Conservation (phyloP, 37 sponge, comb jelly and placozoan genomes). For the Corticium candelabrum region DNA sequence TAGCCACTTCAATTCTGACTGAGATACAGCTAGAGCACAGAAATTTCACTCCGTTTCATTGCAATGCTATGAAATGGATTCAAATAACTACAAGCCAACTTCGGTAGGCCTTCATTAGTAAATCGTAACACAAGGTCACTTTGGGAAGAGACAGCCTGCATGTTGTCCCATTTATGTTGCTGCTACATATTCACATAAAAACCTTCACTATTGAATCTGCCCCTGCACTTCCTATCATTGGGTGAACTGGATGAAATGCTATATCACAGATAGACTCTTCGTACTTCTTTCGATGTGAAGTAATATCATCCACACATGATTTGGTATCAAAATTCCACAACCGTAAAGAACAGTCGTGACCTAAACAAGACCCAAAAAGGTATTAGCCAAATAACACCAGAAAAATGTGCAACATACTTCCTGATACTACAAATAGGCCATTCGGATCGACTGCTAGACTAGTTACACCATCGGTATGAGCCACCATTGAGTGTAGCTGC, state of each 20-base stretch:
- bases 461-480: conserved; percentile 87
- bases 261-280: conserved; percentile 81
- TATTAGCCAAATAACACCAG: not conserved
- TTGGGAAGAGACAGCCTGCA: too few species aligned
- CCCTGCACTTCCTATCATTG: conserved; percentile 84
- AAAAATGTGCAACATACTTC: conserved; percentile 47
- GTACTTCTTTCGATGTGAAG: conserved; percentile 72
- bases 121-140: too few species aligned
- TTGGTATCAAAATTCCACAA: conserved; percentile 88
- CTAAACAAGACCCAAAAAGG: conserved; percentile 14
- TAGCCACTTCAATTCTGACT: too few species aligned
- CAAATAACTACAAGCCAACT: too few species aligned
- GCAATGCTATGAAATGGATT: too few species aligned
- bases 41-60: too few species aligned
- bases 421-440: conserved; percentile 85
- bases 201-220: conserved; percentile 90
- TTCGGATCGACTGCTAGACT: conserved; percentile 85
- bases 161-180: too few species aligned
- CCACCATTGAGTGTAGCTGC: conserved; percentile 77
- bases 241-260: conserved; percentile 65
- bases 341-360: conserved; percentile 89
- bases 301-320: conserved; percentile 84
- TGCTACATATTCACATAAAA: conserved; percentile 36
- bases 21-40: too few species aligned
- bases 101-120: too few species aligned